phyloP scores from a whole-genome alignment of 2,797 vertebrate genomes.

The Typhlichthys eigenmanni region DNA sequence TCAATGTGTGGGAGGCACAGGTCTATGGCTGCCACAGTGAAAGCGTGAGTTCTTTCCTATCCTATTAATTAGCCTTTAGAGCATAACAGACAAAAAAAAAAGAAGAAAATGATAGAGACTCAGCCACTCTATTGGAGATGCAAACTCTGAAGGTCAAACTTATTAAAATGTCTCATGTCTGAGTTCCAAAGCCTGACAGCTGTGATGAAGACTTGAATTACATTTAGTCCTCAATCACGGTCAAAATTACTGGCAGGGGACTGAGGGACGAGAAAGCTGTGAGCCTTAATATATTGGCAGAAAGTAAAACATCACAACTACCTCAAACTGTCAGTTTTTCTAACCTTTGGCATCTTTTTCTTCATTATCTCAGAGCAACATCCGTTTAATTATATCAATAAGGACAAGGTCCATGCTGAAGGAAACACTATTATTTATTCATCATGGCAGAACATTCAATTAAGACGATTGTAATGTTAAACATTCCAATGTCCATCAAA shows the following conservation, averaged over 20 bases:
- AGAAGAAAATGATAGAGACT: slow-evolving; percentile 22
- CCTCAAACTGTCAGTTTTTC: too few relatives aligned
- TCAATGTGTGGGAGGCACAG: slow-evolving; percentile 50
- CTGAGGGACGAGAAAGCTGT: background rate
- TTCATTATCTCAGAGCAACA: too few relatives aligned
- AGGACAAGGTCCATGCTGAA: too few relatives aligned
- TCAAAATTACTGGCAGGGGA: background rate
- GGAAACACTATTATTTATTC: too few relatives aligned
- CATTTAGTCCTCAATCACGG: slow-evolving; percentile 14
- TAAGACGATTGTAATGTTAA: too few relatives aligned
- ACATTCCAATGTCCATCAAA: too few relatives aligned
- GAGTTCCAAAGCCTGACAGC: slow-evolving; percentile 19
- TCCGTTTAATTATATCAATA: too few relatives aligned
- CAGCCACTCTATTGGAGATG: slow-evolving; percentile 10
- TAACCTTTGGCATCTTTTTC: too few relatives aligned
- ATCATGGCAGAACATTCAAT: too few relatives aligned
- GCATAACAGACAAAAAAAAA: slow-evolving; percentile 36
- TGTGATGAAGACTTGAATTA: slow-evolving; percentile 4
- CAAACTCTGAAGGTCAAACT: slow-evolving; percentile 26
- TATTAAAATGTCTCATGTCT: slow-evolving; percentile 10
- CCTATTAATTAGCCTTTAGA: slow-evolving; percentile 55
- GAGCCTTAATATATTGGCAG: background rate
- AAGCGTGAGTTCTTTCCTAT: slow-evolving; percentile 52
- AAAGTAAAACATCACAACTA: too few relatives aligned
- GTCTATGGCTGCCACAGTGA: slow-evolving; percentile 29